Conservation (phyloP, 2,113 vertebrate genomes). For the Scortum barcoo region DNA sequence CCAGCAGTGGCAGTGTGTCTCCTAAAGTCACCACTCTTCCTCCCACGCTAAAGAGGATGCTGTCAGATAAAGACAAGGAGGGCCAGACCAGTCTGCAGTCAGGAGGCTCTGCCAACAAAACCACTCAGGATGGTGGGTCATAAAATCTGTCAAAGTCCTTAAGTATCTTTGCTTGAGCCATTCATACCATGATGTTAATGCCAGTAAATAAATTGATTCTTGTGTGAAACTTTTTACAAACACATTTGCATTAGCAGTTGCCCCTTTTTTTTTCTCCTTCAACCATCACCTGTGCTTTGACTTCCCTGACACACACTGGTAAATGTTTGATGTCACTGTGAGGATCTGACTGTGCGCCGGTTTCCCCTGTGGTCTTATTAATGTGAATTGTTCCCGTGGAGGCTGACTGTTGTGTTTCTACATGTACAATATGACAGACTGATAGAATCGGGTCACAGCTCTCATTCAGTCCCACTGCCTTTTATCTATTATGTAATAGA, state of each 20-base stretch:
- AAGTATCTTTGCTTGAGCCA: neutral
- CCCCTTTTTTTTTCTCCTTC: neutral
- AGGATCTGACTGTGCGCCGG: neutral
- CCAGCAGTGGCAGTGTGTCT: conserved; percentile 84
- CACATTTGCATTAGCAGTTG: neutral
- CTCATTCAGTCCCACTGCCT: conserved; percentile 1
- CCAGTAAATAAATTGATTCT: neutral
- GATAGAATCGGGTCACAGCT: conserved; percentile 54
- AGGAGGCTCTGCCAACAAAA: conserved; percentile 78
- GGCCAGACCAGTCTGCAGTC: conserved; percentile 76
- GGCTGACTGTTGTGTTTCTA: conserved; percentile 9
- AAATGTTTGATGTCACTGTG: conserved; percentile 28
- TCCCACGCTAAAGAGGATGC: conserved; percentile 86
- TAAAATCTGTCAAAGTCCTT: neutral
- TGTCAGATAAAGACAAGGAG: conserved; percentile 91
- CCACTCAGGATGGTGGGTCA: conserved; percentile 91
- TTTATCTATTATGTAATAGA: conserved; percentile 21
- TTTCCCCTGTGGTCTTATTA: neutral
- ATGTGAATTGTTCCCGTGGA: neutral
- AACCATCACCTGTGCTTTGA: neutral
- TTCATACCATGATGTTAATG: neutral
- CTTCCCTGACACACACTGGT: neutral
- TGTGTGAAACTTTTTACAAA: neutral
- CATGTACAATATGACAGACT: neutral
- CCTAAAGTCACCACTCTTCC: conserved; percentile 86